Conservation (phyloP, 2,888 invertebrate species). For the Parnassius orleans region DNA sequence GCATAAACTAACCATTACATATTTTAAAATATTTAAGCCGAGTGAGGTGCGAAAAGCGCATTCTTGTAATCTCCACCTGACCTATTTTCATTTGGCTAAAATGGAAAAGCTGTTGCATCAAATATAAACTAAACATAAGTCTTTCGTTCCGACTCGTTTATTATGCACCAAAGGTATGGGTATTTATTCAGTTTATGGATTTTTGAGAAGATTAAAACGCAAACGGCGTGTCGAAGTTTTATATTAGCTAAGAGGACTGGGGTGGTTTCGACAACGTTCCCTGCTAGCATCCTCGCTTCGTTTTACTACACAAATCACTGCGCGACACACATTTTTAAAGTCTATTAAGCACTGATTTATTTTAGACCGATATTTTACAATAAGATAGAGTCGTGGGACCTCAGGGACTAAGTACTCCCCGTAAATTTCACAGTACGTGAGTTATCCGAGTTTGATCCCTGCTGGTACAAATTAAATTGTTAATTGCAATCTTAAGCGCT, state of each 20-base stretch:
- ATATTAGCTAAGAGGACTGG: constrained; percentile 42
- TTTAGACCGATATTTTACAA: constrained; percentile 11
- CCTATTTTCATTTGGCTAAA: constrained; percentile 25
- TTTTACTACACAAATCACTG: constrained; percentile 41
- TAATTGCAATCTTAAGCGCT: too few species aligned
- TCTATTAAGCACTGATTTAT: constrained; percentile 34
- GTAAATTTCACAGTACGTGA: too few species aligned
- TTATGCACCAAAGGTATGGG: constrained; percentile 25
- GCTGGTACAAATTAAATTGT: too few species aligned
- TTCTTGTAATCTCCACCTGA: constrained; percentile 25
- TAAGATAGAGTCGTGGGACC: too few species aligned
- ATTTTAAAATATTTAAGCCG: constrained; percentile 23
- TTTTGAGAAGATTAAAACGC: constrained; percentile 33
- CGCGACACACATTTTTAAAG: constrained; percentile 54
- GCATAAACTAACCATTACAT: constrained; percentile 11
- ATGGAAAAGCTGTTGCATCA: constrained; percentile 26
- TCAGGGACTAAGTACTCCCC: too few species aligned
- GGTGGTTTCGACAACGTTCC: constrained; percentile 1
- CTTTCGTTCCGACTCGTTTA: constrained; percentile 25
- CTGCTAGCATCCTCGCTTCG: constrained; percentile 16
- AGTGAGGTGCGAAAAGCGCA: constrained; percentile 20
- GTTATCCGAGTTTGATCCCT: too few species aligned
- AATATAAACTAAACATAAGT: constrained; percentile 8
- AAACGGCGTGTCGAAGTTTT: constrained; percentile 41
- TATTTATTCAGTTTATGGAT: constrained; percentile 31